phyloP scores from a whole-genome alignment of 2,797 vertebrate species.

The Megaceryle alcyon region DNA sequence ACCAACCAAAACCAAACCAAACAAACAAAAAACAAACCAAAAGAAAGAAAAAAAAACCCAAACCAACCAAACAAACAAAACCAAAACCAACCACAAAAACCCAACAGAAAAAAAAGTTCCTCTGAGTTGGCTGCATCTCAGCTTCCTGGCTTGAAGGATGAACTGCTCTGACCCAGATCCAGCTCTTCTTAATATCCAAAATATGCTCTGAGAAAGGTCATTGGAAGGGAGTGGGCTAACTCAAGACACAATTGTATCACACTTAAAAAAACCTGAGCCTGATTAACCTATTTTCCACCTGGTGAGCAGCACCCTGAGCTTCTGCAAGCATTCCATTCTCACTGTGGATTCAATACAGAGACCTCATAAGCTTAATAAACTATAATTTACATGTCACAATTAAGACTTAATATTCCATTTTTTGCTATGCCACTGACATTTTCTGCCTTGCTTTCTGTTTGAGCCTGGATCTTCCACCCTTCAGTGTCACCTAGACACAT shows the following conservation, averaged over 20 bases:
- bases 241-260: background rate
- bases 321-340: background rate
- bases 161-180: background rate
- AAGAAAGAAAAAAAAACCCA: background rate
- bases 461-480: background rate
- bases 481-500: background rate
- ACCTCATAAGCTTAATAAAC: no score
- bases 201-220: constrained; percentile 16
- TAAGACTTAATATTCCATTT: background rate
- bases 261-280: background rate
- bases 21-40: no score
- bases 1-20: background rate
- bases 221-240: background rate
- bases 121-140: constrained; percentile 22
- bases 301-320: background rate
- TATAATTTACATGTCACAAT: no score
- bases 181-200: background rate
- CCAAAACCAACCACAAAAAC: background rate
- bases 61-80: no score
- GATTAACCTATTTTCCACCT: background rate
- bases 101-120: background rate
- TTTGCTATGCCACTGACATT: background rate
- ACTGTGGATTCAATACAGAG: background rate
- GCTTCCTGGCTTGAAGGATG: constrained; percentile 30
- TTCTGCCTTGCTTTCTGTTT: background rate